Conservation (phyloP, 2,888 invertebrate genomes). For the Belgica antarctica region DNA sequence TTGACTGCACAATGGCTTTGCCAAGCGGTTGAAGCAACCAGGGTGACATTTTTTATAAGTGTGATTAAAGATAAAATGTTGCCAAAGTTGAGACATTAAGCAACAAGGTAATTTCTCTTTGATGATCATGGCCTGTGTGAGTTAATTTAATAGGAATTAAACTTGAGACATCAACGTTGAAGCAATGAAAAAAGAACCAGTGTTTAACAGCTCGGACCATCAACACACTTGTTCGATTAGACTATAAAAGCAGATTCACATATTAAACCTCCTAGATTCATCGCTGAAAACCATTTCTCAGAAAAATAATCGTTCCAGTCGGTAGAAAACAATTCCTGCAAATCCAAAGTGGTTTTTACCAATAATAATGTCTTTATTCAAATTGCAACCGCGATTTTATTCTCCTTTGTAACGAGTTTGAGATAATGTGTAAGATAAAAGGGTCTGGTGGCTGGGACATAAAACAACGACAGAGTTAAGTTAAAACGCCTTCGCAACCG, state of each 20-base stretch:
- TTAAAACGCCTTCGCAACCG: constrained; percentile 33
- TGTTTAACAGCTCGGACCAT: too few species aligned
- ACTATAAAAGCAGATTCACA: too few species aligned
- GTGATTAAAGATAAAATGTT: not conserved
- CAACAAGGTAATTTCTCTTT: too few species aligned
- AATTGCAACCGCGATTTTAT: constrained; percentile 43
- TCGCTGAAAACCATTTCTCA: too few species aligned
- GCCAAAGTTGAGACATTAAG: too few species aligned
- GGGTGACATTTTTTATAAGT: not conserved
- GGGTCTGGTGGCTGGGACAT: constrained; percentile 4
- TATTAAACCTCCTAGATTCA: too few species aligned
- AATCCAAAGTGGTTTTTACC: constrained; percentile 8
- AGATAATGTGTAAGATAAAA: constrained; percentile 34
- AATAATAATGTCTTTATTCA: constrained; percentile 41
- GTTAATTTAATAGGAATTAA: too few species aligned
- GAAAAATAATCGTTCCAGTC: too few species aligned
- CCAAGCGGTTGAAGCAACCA: not conserved
- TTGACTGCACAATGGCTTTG: too few species aligned
- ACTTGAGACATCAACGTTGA: not conserved
- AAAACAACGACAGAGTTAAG: constrained; percentile 32
- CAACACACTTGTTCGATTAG: too few species aligned
- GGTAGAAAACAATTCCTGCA: constrained; percentile 20
- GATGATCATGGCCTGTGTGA: too few species aligned
- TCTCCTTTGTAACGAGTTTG: constrained; percentile 36
- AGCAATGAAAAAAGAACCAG: not conserved